These are phyloP conservation scores for Aspidapion aeneum DNA, from an alignment of 2,888 invertebrate species.

Conservation along the genomic window DNA sequence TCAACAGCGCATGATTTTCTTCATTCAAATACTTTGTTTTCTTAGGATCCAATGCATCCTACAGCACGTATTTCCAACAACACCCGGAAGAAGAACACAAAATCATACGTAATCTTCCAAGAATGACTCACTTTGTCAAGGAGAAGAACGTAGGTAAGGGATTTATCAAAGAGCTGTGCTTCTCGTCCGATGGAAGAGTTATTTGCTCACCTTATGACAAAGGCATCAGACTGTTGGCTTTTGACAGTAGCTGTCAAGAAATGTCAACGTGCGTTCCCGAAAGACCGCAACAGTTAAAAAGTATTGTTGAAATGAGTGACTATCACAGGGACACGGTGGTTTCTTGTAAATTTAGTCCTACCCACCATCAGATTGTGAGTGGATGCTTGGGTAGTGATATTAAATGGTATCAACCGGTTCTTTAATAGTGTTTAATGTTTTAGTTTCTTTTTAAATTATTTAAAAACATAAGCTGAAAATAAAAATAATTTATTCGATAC, in stretches of 20 bases:
- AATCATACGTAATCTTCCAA: constrained; percentile 67
- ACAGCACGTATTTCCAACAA: constrained; percentile 36
- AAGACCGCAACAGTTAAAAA: constrained; percentile 53
- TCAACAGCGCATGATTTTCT: too few relatives aligned
- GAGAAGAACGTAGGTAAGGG: constrained; percentile 89
- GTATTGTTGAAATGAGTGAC: constrained; percentile 64
- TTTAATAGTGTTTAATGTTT: constrained; percentile 37
- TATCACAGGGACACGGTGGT: constrained; percentile 83
- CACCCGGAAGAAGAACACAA: constrained; percentile 43
- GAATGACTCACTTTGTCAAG: constrained; percentile 78
- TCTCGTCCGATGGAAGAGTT: constrained; percentile 84
- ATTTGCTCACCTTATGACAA: constrained; percentile 88
- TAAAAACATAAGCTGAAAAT: too few relatives aligned
- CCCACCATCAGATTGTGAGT: constrained; percentile 80
- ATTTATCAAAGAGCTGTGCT: constrained; percentile 90
- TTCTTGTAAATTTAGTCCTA: constrained; percentile 86
- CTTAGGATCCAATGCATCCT: constrained; percentile 29
- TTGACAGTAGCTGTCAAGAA: constrained; percentile 74
- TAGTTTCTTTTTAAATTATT: too few relatives aligned
- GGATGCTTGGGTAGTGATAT: constrained; percentile 88
- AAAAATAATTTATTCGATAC: too few relatives aligned
- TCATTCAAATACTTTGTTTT: not conserved
- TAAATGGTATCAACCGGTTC: constrained; percentile 81
- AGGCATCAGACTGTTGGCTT: constrained; percentile 81
- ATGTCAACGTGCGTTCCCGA: constrained; percentile 65